Conservation (phyloP, 2,113 vertebrate genomes). For the Lamprotornis superbus region DNA sequence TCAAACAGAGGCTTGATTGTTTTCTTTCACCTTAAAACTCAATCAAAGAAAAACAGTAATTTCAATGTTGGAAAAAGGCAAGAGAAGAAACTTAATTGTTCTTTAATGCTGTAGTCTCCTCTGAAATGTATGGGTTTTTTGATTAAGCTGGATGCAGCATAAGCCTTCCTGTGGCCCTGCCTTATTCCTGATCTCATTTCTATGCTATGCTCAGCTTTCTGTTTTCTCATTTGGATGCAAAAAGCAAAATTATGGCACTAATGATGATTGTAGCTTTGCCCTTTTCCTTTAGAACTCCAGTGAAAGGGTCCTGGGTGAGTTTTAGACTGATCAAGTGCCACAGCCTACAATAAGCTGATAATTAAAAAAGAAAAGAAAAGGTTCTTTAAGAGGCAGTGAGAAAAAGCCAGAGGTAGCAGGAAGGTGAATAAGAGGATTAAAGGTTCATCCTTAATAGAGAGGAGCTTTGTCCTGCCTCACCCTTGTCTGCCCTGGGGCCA, state of each 20-base stretch:
- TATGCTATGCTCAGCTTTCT: background rate
- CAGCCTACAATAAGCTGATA: background rate
- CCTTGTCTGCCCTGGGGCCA: background rate
- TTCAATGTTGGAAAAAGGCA: background rate
- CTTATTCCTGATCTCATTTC: background rate
- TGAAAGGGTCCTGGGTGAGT: background rate
- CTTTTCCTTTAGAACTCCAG: background rate
- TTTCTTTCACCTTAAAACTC: background rate
- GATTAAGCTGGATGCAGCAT: background rate
- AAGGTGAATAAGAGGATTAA: background rate
- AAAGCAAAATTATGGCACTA: background rate
- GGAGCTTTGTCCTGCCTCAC: background rate
- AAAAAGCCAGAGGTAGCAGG: background rate
- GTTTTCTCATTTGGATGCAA: background rate
- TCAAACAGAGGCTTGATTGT: background rate
- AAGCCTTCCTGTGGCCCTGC: background rate
- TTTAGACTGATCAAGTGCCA: background rate
- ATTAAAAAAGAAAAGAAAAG: background rate
- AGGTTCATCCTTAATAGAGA: background rate
- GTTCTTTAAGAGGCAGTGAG: background rate
- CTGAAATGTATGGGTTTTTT: background rate
- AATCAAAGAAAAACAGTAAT: background rate
- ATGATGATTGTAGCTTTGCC: background rate
- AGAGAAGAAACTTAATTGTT: background rate
- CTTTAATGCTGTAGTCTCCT: background rate